Base-by-base conservation (phyloP, 2,888 invertebrate genomes). In the Orthosia gothica region DNA sequence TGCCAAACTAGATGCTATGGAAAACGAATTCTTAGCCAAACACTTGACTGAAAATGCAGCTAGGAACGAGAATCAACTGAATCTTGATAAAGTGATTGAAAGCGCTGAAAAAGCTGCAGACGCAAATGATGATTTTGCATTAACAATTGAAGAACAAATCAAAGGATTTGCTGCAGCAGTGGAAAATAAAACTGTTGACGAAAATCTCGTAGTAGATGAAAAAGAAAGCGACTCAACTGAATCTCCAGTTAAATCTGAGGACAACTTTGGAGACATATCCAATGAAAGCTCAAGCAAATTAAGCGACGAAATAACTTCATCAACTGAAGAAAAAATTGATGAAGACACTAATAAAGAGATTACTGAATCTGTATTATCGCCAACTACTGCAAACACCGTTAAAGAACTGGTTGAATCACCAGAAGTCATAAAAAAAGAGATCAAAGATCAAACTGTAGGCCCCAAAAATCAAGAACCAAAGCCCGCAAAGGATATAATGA, bases 181-280 rank as follows among this genome's bases (percentile, higher is more conserved):
- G 40, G 54, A 61, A 47, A 55, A 40, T 55, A 72, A 70, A 66
- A 18, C n/a, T 0, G 18, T 64, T 5, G 71, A 73, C 9, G 75
- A 82, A 52, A 63, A 67, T 57, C 40, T 18, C 7, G 18, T 18
- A 23, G 26, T 15, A 13, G 81, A 83, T 63, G 91, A 91, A 66
- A 92, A 89, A 82, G 88, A 89, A 54, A 88, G 81, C 61, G 83
- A 83, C 70, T 83, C 89, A 20, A 83, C 87, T 26, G 92, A 89
- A 82, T 95, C 95, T 49, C 93, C 94, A 20, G 89, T 89, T 5
- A 94, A 94, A 87, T 94, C 96, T 15, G 95, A 95, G 74, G 94
- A 95, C 63, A 94, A 95, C 68, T 94, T 95, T 78, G 95, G 91
- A 63, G 94, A 96, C 81, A 87, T 94, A 40, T 95, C 95, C 3